Percentiles rank a stretch among this genome's conserved stretches.
Conservation (phyloP, 2,888 invertebrate species). For the Labia minor region DNA sequence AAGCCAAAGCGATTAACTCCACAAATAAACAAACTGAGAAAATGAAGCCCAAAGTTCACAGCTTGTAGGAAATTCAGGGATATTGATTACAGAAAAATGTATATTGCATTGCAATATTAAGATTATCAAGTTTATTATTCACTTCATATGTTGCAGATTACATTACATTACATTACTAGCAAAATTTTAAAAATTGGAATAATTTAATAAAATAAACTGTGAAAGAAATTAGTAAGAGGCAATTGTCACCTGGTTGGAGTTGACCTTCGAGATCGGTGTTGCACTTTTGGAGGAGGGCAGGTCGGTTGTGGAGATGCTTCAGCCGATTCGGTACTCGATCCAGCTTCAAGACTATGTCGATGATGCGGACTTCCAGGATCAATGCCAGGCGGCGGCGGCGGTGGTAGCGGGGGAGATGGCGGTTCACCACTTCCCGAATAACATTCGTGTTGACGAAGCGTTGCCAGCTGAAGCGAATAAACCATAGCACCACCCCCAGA, state of each 20-base stretch:
- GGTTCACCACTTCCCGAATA: slow-evolving; percentile 27
- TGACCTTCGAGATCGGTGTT: slow-evolving; percentile 27
- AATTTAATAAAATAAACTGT: no score
- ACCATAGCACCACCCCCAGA: slow-evolving; percentile 29
- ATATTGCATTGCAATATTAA: no score
- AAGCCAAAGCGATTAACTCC: no score
- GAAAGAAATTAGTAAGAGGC: no score
- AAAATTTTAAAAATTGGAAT: no score
- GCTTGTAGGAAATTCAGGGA: no score
- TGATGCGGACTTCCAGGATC: slow-evolving; percentile 14
- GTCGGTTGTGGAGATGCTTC: slow-evolving; percentile 32
- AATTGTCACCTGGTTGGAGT: slow-evolving; percentile 28
- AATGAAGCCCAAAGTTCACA: no score
- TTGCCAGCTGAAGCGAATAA: slow-evolving; percentile 33
- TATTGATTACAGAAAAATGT: no score
- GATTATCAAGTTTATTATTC: no score
- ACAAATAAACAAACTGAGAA: no score
- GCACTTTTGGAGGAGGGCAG: neutral
- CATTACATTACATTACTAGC: no score
- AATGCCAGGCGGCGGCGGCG: slow-evolving; percentile 17
- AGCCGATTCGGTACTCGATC: slow-evolving; percentile 33
- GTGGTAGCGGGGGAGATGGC: slow-evolving; percentile 23
- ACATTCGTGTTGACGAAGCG: slow-evolving; percentile 34
- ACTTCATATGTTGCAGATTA: no score
- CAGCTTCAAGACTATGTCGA: neutral